Base-by-base conservation (phyloP, 2,888 invertebrate genomes). In the Cheilosia soror region DNA sequence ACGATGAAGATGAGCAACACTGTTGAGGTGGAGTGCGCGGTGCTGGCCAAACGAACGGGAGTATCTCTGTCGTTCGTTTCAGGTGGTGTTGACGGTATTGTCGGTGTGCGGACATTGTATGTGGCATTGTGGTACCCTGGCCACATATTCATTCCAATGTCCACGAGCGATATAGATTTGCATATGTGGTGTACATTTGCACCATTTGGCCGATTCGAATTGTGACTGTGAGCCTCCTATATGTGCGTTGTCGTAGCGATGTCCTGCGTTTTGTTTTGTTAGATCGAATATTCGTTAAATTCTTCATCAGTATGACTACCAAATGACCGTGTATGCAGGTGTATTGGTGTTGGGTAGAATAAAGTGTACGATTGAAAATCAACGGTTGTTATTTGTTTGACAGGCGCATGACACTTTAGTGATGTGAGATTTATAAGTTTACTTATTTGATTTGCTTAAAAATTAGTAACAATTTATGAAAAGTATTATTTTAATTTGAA, bases 111-210 rank as follows among this genome's bases (percentile, higher is more conserved):
- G 25, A 58, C 37, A 33, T 33, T 76, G 53, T 27, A 66, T 85
- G 76, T 80, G 76, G 76, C 57, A 58, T 53, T 75, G 49, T 69
- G 72, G 66, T 47, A 42, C 15, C 49, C 4, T 47, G 53, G 66
- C 66, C 42, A n/a, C 60, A 62, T 69, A 60, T 33, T 44, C 47
- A 42, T 29, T 37, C 42, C 51, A 47, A 63, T 69, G 44, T 47
- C 33, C 63, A 65, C 63, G 71, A 76, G 71, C 80, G 71, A 51
- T 49, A 76, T 31, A 13, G 33, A 81, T 76, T 81, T 85, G 76
- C 81, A 72, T 85, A 72, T 71, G 72, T 85, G 76, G 76, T 76
- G 55, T 63, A 58, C 69, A 58, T 66, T 85, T 77, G 76, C 80
- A 80, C 53, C 71, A 66, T 79, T 85, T 80, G 85, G 75, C 27